These are phyloP conservation scores for Poeciliopsis prolifica DNA, from an alignment of 2,113 vertebrate species.

Conservation along the genomic window DNA sequence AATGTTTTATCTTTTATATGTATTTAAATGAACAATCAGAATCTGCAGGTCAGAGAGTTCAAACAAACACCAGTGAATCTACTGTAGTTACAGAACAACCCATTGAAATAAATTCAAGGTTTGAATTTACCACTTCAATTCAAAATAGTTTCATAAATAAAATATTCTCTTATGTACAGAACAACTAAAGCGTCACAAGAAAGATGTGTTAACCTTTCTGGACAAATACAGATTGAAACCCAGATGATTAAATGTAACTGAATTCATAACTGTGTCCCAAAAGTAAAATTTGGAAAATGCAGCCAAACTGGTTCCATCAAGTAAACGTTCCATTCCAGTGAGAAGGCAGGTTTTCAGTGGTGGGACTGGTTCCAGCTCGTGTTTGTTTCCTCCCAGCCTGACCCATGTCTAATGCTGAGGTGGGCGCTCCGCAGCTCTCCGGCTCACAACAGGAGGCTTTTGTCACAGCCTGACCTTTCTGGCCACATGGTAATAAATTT, in stretches of 20 bases:
- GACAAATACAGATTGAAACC: background rate
- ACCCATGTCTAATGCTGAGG: constrained; percentile 72
- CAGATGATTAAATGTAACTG: too few species aligned
- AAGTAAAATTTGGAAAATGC: constrained; percentile 26
- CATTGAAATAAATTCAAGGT: background rate
- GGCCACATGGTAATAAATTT: constrained; percentile 73
- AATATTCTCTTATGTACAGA: background rate
- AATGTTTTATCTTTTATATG: background rate
- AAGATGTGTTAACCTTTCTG: background rate
- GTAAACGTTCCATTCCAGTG: constrained; percentile 32
- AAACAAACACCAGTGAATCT: background rate
- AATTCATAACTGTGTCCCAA: constrained; percentile 1
- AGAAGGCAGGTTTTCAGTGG: constrained; percentile 51
- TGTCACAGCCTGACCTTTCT: constrained; percentile 70
- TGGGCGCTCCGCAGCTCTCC: constrained; percentile 56
- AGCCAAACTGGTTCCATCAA: constrained; percentile 28
- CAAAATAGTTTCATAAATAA: too few species aligned
- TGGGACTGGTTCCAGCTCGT: constrained; percentile 25
- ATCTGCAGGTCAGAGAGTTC: background rate
- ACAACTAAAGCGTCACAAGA: background rate
- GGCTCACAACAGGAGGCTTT: constrained; percentile 72
- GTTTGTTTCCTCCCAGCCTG: constrained; percentile 47
- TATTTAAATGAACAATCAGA: background rate
- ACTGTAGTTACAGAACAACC: background rate
- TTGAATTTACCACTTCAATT: background rate